Percentiles rank a stretch among this genome's conserved stretches.
Evolutionary conservation across 2,888 invertebrate species (phyloP).

Genomic region (Torymus auratus): DNA sequence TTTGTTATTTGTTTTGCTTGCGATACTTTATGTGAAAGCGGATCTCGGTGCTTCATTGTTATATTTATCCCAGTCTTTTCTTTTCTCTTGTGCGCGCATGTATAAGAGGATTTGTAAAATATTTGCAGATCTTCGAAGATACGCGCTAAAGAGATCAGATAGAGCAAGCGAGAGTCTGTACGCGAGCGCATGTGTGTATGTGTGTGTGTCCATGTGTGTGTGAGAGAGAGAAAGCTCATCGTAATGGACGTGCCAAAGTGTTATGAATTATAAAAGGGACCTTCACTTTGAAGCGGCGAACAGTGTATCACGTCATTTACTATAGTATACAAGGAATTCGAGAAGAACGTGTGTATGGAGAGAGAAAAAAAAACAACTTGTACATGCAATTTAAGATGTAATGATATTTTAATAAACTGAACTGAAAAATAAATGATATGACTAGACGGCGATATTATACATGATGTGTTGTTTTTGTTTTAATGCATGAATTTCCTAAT

Average conservation of each 20-base stretch:
- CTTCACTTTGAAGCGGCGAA: constrained; percentile 41
- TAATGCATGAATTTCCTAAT: constrained; percentile 1
- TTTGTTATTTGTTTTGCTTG: constrained; percentile 9
- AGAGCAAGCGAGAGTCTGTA: too few species aligned
- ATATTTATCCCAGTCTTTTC: background rate
- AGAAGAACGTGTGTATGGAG: background rate
- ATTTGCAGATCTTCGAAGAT: background rate
- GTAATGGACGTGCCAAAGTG: constrained; percentile 54
- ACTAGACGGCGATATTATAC: constrained; percentile 50
- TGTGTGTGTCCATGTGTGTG: too few species aligned
- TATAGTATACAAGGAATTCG: constrained; percentile 45
- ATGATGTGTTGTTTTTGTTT: constrained; percentile 1
- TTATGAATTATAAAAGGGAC: constrained; percentile 48
- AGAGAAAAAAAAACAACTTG: constrained; percentile 42
- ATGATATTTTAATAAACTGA: constrained; percentile 60
- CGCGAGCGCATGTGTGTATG: too few species aligned
- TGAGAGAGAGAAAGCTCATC: constrained; percentile 18
- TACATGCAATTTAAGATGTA: constrained; percentile 59
- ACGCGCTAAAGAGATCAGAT: too few species aligned
- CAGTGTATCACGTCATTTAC: constrained; percentile 43
- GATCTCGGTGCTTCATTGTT: constrained; percentile 40
- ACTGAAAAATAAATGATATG: constrained; percentile 58
- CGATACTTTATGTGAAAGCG: background rate
- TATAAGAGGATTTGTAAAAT: background rate
- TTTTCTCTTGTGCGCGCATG: background rate